Percentiles rank a stretch among this genome's conserved stretches.
These are phyloP conservation scores for Hyperoplus lanceolatus DNA, from an alignment of 2,797 vertebrate species.

Conservation along the genomic window DNA sequence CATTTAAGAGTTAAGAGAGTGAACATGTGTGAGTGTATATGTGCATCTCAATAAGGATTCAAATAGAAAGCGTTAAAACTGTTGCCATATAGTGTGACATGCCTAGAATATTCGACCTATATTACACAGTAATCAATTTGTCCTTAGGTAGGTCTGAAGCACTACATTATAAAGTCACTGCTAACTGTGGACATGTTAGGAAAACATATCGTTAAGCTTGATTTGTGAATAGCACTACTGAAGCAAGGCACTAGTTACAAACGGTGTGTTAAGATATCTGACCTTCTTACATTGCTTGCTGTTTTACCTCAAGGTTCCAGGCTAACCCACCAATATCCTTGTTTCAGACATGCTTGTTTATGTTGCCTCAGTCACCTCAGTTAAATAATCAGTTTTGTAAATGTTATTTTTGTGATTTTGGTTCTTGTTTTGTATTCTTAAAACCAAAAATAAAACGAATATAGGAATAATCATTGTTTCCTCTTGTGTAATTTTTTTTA, in stretches of 20 bases:
- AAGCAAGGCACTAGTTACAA: slow-evolving; percentile 75
- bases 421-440: slow-evolving; percentile 88
- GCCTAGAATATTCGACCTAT: slow-evolving; percentile 60
- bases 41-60: slow-evolving; percentile 25
- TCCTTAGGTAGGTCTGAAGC: slow-evolving; percentile 63
- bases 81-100: slow-evolving; percentile 71
- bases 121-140: slow-evolving; percentile 57
- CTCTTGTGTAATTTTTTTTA: background rate
- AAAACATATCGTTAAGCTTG: slow-evolving; percentile 49
- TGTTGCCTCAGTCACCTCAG: slow-evolving; percentile 85
- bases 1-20: slow-evolving; percentile 36
- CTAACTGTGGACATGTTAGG: slow-evolving; percentile 65
- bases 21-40: slow-evolving; percentile 22
- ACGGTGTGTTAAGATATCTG: slow-evolving; percentile 64
- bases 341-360: slow-evolving; percentile 82
- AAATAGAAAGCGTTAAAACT: slow-evolving; percentile 68
- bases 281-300: slow-evolving; percentile 72
- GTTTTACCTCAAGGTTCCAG: slow-evolving; percentile 79
- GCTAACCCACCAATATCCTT: slow-evolving; percentile 75
- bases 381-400: slow-evolving; percentile 87
- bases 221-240: slow-evolving; percentile 81
- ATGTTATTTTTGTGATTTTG: slow-evolving; percentile 84
- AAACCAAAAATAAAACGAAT: slow-evolving; percentile 87
- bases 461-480: slow-evolving; percentile 51
- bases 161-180: slow-evolving; percentile 69